These are phyloP conservation scores for Myopa testacea DNA, from an alignment of 2,888 invertebrate genomes.

Conservation along the genomic window DNA sequence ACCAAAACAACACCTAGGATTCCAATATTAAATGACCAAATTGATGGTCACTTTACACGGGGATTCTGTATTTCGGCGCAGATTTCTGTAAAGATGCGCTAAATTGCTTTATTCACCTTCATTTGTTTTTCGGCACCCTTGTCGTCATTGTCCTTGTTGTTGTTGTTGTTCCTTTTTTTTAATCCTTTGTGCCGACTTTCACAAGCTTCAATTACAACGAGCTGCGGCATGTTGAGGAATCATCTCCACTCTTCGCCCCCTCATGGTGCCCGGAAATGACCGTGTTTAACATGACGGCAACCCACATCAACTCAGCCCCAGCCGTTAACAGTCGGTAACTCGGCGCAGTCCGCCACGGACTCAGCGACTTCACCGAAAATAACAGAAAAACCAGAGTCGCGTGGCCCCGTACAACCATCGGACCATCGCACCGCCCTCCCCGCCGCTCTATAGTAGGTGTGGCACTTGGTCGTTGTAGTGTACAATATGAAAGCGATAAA, in stretches of 20 bases:
- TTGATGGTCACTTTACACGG: not conserved
- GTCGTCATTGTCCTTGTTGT: constrained; percentile 3
- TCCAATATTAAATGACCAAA: constrained; percentile 21
- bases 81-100: constrained; percentile 19
- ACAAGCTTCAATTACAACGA: constrained; percentile 34
- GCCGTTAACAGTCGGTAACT: constrained; percentile 12
- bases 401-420: not conserved
- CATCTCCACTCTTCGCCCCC: not conserved
- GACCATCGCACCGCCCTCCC: constrained; percentile 2
- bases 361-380: not conserved
- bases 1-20: not conserved
- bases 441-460: not conserved
- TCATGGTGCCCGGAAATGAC: constrained; percentile 39
- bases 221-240: constrained; percentile 25
- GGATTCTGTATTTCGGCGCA: not conserved
- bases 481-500: constrained; percentile 57
- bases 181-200: constrained; percentile 18
- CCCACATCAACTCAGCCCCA: constrained; percentile 19
- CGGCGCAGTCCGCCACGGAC: not conserved
- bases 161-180: not conserved
- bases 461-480: not conserved
- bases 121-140: constrained; percentile 22
- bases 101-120: constrained; percentile 35
- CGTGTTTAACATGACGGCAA: constrained; percentile 43
- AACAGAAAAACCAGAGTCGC: not conserved